phyloP scores from a whole-genome alignment of 2,888 invertebrate species.

The Mesodorylaimus sp. region DNA sequence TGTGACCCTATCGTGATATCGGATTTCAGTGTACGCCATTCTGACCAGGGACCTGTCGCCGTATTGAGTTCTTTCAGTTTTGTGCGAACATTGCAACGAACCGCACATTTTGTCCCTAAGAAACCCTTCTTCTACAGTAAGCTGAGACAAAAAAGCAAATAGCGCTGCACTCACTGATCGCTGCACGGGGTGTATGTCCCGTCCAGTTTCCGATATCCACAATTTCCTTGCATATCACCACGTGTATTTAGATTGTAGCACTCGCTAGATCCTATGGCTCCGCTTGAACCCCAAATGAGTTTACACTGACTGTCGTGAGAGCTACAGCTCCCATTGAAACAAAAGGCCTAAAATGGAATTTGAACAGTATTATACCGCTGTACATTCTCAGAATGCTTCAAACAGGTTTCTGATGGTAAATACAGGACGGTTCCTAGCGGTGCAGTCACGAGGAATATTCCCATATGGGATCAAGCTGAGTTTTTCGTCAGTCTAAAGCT shows the following conservation, averaged over 20 bases:
- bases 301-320: conserved; percentile 77
- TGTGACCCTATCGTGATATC: conserved; percentile 43
- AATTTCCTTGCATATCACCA: conserved; percentile 65
- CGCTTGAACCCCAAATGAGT: conserved; percentile 78
- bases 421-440: too few species aligned
- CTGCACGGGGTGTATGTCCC: conserved; percentile 53
- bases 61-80: conserved; percentile 78
- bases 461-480: too few species aligned
- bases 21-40: conserved; percentile 67
- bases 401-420: too few species aligned
- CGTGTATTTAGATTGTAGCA: conserved; percentile 68
- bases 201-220: conserved; percentile 63
- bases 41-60: conserved; percentile 77
- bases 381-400: too few species aligned
- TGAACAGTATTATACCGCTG: too few species aligned
- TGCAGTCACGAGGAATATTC: too few species aligned
- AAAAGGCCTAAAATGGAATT: conserved; percentile 67
- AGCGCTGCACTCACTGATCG: too few species aligned
- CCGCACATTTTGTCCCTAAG: conserved; percentile 59
- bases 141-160: too few species aligned
- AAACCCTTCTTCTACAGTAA: too few species aligned
- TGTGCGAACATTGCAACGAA: conserved; percentile 77
- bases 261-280: conserved; percentile 55
- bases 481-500: too few species aligned
- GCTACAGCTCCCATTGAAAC: conserved; percentile 69